These are phyloP conservation scores for Elanoides forficatus DNA, from an alignment of 2,113 vertebrate species.

Conservation along the genomic window DNA sequence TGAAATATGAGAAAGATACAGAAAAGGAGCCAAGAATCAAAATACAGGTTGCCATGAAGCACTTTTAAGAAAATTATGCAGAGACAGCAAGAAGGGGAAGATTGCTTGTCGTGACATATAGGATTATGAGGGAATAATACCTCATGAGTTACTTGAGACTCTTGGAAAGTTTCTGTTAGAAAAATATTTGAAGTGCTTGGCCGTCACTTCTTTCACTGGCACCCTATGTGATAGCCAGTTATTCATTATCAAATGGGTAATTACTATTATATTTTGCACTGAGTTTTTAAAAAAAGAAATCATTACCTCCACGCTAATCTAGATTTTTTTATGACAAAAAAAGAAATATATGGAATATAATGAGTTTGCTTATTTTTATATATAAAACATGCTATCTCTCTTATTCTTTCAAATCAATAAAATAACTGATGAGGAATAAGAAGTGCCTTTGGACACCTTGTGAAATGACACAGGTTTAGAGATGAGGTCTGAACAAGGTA, in stretches of 20 bases:
- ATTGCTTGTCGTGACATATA: not conserved
- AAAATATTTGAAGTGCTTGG: not conserved
- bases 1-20: rapidly evolving
- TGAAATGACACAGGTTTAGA: not conserved
- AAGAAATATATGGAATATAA: not conserved
- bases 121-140: not conserved
- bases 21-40: not conserved
- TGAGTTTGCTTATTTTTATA: not conserved
- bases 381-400: not conserved
- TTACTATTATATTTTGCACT: not conserved
- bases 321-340: not conserved
- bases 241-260: not conserved
- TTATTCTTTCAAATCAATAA: not conserved
- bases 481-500: not conserved
- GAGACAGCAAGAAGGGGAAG: not conserved
- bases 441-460: not conserved
- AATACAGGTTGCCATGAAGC: not conserved
- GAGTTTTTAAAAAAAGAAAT: not conserved
- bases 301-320: not conserved
- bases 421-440: not conserved
- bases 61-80: not conserved
- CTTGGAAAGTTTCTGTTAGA: not conserved
- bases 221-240: not conserved
- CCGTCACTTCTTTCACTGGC: not conserved
- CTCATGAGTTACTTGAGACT: not conserved